phyloP scores from a whole-genome alignment of 2,113 vertebrate species.

The Parus major region DNA sequence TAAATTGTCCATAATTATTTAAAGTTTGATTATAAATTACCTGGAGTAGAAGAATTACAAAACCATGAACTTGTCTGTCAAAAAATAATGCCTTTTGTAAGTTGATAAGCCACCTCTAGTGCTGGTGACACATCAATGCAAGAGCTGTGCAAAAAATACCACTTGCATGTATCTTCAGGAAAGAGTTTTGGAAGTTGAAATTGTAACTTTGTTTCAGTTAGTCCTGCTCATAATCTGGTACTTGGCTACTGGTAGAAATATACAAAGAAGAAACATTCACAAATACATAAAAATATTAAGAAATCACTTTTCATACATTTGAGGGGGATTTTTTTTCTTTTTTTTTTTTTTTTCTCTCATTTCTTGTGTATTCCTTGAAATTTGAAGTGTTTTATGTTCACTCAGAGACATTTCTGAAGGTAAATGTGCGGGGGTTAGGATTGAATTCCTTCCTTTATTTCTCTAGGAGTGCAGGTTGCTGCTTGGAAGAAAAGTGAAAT shows the following conservation, averaged over 20 bases:
- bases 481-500: not conserved
- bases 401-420: not conserved
- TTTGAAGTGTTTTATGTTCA: not conserved
- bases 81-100: not conserved
- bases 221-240: rapidly evolving
- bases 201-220: not conserved
- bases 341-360: not conserved
- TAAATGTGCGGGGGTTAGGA: not conserved
- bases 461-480: rapidly evolving
- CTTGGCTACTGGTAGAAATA: not conserved
- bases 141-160: not conserved
- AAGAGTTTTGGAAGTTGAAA: not conserved
- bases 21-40: not conserved
- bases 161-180: not conserved
- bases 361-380: not conserved
- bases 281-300: not conserved
- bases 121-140: not conserved
- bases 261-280: not conserved
- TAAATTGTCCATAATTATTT: not conserved
- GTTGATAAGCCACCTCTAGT: not conserved
- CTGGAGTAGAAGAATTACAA: not conserved
- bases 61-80: not conserved
- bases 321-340: not conserved
- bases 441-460: not conserved
- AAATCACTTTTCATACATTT: not conserved